Base-by-base conservation (phyloP, 2,113 vertebrate species). In the Cynoglossus semilaevis region DNA sequence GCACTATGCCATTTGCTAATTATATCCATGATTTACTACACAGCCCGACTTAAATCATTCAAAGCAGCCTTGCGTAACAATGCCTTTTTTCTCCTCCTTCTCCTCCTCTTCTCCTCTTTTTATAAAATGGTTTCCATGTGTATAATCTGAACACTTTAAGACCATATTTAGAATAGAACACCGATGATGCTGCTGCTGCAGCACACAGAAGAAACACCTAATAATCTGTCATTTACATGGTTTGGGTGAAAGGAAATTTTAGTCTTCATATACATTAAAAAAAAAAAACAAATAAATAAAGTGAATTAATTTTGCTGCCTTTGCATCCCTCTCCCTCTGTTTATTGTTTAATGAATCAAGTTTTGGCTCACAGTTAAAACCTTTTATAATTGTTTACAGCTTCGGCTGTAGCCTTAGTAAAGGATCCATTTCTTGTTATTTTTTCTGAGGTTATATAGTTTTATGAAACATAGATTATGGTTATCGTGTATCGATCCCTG, bases 1-100 rank as follows among this genome's bases (percentile, higher is more conserved):
- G 96, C 96, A 94, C 93, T 92, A 95, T 98, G 96, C 95, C 95
- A 97, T 98, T 99, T 99, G 97, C 97, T 99, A 99, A 99, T 99
- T 99, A 98, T 98, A 99, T 96, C 96, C 97, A 96, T 99, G 97
- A 99, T 99, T 99, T 98, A 99, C 96, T 96, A 95, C 94, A 94
- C 94, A 96, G 95, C 94, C 91, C 93, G 95, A 95, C 94, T 98
- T 99, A 97, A 98, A 99, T 98, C 94, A 98, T 96, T 99, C 97
- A 99, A 95, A 95, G 93, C 96, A 97, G 93, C 94, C 96, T 98
- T 98, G 96, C 94, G 91, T 97, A 96, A 99, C 95, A 96, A 93
- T 94, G 94, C 92, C 93, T 95, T 92, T 93, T 80, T 93, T 95
- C 91, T 93, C 81, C 93, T 91, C 90, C 89, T 93, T 93, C 37